Base-by-base conservation (phyloP, 2,888 invertebrate genomes). In the Ornithoptera priamus region DNA sequence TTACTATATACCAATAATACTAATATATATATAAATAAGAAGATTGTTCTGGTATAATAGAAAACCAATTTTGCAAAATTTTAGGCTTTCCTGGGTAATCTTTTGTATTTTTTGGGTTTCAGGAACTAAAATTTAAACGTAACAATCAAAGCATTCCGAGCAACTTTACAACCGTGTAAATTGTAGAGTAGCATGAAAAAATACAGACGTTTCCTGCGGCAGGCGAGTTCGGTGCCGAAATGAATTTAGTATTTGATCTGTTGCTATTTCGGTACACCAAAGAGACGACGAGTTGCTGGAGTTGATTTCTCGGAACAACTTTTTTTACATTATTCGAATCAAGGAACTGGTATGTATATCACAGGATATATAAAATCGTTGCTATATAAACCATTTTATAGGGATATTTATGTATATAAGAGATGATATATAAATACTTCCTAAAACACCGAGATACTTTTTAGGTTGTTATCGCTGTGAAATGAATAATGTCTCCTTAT, bases 231-330 rank as follows among this genome's bases (percentile, higher is more conserved):
- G 58, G 46, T 30, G 62, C 62, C 20, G 53, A 67, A 64, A 67
- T 36, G 60, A 39, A 30, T 53, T 56, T 50, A 39, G 20, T 10
- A 30, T 60, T 36, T 36, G 17, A 20, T n/a, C 10, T 17, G 61
- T 15, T 30, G 60, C 67, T 70, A 70, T 70, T 67, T 70, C 46
- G 17, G 64, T 60, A 20, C 62, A 46, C 64, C 42, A 39, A 58
- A 63, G 53, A 50, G 53, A 36, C 20, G 61, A 57, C 39, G 53
- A 24, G 22, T 56, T 24, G 42, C 42, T 53, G 20, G 10, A 60
- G 30, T 8, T 30, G 59, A 61, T 61, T 67, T 46, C 64, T 60
- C 15, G 24, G 46, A 70, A 67, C 60, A 61, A 39, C 17, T 59
- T 56, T 64, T 64, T 24, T 18, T 50, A 53, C 22, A 59, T 53